Base-by-base conservation (phyloP, 2,888 invertebrate genomes). In the Orchestes rusci region DNA sequence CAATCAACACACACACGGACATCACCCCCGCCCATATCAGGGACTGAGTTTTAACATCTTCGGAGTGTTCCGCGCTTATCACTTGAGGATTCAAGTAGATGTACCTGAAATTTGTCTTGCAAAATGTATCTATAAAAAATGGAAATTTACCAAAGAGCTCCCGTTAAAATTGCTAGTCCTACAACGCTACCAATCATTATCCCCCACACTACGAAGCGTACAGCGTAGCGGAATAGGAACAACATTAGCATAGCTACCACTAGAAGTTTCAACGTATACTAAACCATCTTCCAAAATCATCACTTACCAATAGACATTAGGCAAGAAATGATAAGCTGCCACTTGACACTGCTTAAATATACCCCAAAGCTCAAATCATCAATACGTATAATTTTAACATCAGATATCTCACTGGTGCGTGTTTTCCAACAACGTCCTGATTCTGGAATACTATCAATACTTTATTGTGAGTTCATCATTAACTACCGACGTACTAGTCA, bases 291-390 rank as follows among this genome's bases (percentile, higher is more conserved):
- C n/a, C n/a, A n/a, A n/a, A n/a, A n/a, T n/a, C n/a, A n/a, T n/a
- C n/a, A 52, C 53, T 52, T 41, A 57, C 57, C 44, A 33, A 57
- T 38, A n/a, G 56, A 54, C 10, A 56, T 28, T 10, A 51, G 43
- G 39, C 54, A 52, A 3, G 53, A 49, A 27, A 57, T 38, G 2
- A 53, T 46, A 27, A 54, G 48, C 38, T 55, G 55, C 55, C 54
- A 57, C 16, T 48, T 44, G n/a, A 49, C 20, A 16, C 35, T 48
- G 18, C 33, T 38, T 23, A 53, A 39, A 30, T 43, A 47, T 3
- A 15, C 12, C 3, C 27, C 34, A 1, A 45, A 3, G 17, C 35
- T 41, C 2, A 37, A 16, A 5, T 36, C 30, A 4, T 17, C 16
- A 1, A 3, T 27, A 1, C 36, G 15, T 10, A 30, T 35, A 31